phyloP scores from a whole-genome alignment of 1,140 invertebrate species.

The Cyrtorhinus lividipennis region DNA sequence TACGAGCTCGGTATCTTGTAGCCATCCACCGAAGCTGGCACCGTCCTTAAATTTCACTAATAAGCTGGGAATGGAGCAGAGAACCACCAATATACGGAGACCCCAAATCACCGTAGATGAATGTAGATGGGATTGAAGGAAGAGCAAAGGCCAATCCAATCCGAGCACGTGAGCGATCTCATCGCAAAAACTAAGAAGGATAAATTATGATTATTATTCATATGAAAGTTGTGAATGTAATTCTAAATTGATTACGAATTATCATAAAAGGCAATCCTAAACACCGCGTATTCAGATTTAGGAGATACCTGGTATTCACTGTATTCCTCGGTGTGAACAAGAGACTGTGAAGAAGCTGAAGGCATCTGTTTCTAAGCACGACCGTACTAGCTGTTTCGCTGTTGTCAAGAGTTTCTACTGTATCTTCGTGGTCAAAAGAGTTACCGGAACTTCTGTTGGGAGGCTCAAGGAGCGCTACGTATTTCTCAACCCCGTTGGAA shows the following conservation, averaged over 20 bases:
- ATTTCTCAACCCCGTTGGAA: constrained; percentile 37
- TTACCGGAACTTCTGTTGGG: constrained; percentile 1
- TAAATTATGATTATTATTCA: neutral
- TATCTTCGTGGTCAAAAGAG: constrained; percentile 22
- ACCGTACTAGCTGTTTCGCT: constrained; percentile 33
- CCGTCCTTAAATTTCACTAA: constrained; percentile 73
- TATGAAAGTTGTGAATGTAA: neutral
- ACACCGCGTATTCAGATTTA: constrained; percentile 28
- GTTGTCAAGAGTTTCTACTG: constrained; percentile 14
- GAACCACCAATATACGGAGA: constrained; percentile 68
- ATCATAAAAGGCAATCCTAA: constrained; percentile 2
- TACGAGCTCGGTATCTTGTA: constrained; percentile 73
- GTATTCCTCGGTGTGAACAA: constrained; percentile 39
- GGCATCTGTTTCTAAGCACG: constrained; percentile 65
- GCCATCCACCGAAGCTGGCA: constrained; percentile 75
- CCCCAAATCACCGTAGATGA: constrained; percentile 75
- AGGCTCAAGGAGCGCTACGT: constrained; percentile 18
- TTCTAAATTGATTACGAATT: neutral
- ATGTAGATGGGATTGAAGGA: constrained; percentile 83
- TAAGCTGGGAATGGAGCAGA: constrained; percentile 60
- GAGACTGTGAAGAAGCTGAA: constrained; percentile 60
- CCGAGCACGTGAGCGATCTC: constrained; percentile 81
- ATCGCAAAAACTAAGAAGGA: constrained; percentile 58
- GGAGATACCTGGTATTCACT: constrained; percentile 34
- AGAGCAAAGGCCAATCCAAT: constrained; percentile 91